phyloP scores from a whole-genome alignment of 2,888 invertebrate genomes.

The Acronicta alni region DNA sequence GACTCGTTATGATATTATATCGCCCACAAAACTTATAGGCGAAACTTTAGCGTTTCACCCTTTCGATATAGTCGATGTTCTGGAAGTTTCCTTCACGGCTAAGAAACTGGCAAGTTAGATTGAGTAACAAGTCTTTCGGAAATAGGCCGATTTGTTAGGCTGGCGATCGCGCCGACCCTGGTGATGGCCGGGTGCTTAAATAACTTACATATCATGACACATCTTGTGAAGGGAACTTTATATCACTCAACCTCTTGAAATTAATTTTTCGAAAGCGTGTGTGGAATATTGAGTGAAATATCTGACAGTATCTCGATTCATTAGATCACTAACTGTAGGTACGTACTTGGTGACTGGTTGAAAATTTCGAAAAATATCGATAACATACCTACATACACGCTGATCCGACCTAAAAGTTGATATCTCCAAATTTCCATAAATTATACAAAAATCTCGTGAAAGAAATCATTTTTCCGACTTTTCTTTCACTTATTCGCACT shows the following conservation, averaged over 20 bases:
- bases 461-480: no score
- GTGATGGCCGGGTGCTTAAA: constrained; percentile 70
- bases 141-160: constrained; percentile 72
- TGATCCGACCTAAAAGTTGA: no score
- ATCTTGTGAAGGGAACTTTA: constrained; percentile 41
- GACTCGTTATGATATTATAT: no score
- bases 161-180: constrained; percentile 65
- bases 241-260: constrained; percentile 30
- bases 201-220: constrained; percentile 60
- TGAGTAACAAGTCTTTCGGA: constrained; percentile 65
- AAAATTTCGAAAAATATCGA: no score
- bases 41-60: constrained; percentile 55
- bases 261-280: constrained; percentile 36
- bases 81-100: constrained; percentile 53
- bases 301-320: neutral
- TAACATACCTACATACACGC: no score
- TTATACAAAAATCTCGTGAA: no score
- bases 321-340: no score
- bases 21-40: constrained; percentile 32
- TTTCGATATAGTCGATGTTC: constrained; percentile 59
- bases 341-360: no score
- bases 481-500: no score
- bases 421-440: no score
- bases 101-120: constrained; percentile 61
- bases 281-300: constrained; percentile 15